Base-by-base conservation (phyloP, 2,888 invertebrate genomes). In the Cryptus armator region DNA sequence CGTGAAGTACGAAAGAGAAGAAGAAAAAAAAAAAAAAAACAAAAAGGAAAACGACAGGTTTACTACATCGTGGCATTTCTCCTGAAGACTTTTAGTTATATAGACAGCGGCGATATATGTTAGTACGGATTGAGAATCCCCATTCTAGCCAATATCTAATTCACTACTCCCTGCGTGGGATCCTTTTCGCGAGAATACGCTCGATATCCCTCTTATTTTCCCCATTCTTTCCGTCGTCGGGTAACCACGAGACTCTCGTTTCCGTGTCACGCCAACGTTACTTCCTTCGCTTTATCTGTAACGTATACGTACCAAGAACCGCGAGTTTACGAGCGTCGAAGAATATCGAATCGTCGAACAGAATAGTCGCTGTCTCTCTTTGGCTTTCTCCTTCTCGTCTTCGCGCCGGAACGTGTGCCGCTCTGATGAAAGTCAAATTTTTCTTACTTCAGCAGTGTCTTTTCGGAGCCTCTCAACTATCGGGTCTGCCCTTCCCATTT, bases 111-210 rank as follows among this genome's bases (percentile, higher is more conserved):
- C 72, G 24, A 74, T 74, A 44, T 78, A 56, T 44, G 72, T 53
- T 37, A 53, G 67, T 78, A 62, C 19, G 81, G 74, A 89, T 88
- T 87, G 87, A 85, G 86, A 89, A 90, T 90, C 88, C 78, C 74
- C 89, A 90, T 90, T 90, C 88, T 71, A 88, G 86, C 87, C 88
- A 88, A 89, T 90, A 89, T 86, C 89, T 90, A 91, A 92, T 91
- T 92, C 90, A 91, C 90, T 89, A 88, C 89, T 85, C 66, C 37
- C 7, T 37, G 37, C 37, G 83, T 76, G 84, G 86, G 86, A 86
- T 79, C 79, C 68, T 71, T 85, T 71, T 67, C 76, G 64, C 87
- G 81, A 82, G 76, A 83, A 78, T 84, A 81, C 83, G 83, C 72
- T 59, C 67, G 76, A 75, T 37, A 37, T 83, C 74, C 59, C 81